Percentiles rank a stretch among this genome's conserved stretches.
Evolutionary conservation across 2,888 invertebrate genomes (phyloP).

Genomic region (Tiliacea aurago): DNA sequence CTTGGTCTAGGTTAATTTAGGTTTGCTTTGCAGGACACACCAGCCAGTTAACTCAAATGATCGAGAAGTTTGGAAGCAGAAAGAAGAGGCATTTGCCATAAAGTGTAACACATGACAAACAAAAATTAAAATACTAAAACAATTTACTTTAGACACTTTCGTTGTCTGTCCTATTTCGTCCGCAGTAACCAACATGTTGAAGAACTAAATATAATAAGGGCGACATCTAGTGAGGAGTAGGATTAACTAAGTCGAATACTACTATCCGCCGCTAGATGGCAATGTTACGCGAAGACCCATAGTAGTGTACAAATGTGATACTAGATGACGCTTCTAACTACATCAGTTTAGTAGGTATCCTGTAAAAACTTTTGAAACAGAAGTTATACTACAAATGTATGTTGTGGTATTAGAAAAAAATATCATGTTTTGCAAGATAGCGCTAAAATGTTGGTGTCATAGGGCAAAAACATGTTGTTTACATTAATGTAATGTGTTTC

Average conservation of each 20-base stretch:
- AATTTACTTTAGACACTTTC: no score
- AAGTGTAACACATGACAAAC: not conserved
- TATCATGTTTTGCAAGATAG: no score
- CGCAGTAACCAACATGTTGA: no score
- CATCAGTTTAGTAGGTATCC: no score
- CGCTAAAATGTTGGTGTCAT: not conserved
- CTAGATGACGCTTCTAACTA: conserved; percentile 33
- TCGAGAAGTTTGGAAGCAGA: not conserved
- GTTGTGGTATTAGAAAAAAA: not conserved
- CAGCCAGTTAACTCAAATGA: not conserved
- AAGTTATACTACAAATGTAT: not conserved
- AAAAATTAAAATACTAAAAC: not conserved
- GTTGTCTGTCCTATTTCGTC: not conserved
- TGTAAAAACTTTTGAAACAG: not conserved
- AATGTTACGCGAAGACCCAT: fast-evolving
- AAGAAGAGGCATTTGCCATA: not conserved
- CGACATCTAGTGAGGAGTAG: conserved; percentile 15
- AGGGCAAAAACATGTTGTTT: not conserved
- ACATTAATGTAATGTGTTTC: not conserved
- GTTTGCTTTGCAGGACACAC: not conserved
- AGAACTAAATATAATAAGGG: not conserved
- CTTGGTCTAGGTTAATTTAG: no score
- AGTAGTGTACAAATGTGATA: not conserved
- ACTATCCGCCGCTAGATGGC: conserved; percentile 39
- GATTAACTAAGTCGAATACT: not conserved